Conservation (phyloP, 92 coral and sea anemone species). For the Heliopora coerulea region DNA sequence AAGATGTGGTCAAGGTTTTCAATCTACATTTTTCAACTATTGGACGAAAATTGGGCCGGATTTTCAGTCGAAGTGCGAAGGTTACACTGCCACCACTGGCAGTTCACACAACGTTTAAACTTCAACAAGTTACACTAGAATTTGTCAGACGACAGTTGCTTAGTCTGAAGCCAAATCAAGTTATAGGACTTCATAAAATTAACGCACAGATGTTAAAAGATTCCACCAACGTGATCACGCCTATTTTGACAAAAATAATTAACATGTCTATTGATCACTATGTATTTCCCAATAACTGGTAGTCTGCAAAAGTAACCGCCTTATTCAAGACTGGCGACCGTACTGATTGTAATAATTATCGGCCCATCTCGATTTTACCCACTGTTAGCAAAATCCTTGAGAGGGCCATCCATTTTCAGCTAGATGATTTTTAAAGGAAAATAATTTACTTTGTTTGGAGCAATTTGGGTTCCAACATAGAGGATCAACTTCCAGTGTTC, state of each 20-base stretch:
- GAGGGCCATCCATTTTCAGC: constrained; percentile 5
- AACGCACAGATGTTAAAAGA: constrained; percentile 33
- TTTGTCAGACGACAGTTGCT: background rate
- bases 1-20: background rate
- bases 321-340: too few species aligned
- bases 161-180: constrained; percentile 27
- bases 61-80: too few species aligned
- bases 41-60: too few species aligned
- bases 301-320: constrained; percentile 23
- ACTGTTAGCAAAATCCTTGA: too few species aligned
- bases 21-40: constrained; percentile 9
- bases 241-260: constrained; percentile 31
- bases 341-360: too few species aligned
- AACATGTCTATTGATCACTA: constrained; percentile 29
- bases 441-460: constrained; percentile 6
- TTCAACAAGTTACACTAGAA: too few species aligned
- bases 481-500: constrained; percentile 36
- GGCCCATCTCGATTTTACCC: too few species aligned
- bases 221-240: constrained; percentile 34
- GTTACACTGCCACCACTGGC: too few species aligned
- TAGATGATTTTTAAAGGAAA: background rate
- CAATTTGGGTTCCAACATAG: constrained; percentile 30
- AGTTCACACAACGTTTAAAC: background rate
- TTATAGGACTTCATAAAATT: constrained; percentile 34
- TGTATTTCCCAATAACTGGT: constrained; percentile 32